phyloP scores from a whole-genome alignment of 1,140 invertebrate genomes.

The Panagrolaimus sp. region DNA sequence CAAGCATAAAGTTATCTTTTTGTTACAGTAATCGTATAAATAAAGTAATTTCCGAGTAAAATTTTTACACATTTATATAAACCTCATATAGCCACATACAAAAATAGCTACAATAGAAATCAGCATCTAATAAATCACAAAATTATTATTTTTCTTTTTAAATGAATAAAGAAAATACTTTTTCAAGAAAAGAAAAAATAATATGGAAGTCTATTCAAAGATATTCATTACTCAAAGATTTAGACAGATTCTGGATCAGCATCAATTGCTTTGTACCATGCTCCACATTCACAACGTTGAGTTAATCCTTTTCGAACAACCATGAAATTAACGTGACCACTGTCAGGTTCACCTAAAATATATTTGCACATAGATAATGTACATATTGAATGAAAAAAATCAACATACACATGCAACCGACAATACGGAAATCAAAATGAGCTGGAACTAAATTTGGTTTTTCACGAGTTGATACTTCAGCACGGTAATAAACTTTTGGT shows the following conservation, averaged over 20 bases:
- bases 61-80: too few species aligned
- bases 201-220: too few species aligned
- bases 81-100: too few species aligned
- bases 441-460: slow-evolving; percentile 82
- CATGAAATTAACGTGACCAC: slow-evolving; percentile 81
- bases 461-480: slow-evolving; percentile 74
- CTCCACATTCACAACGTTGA: slow-evolving; percentile 70
- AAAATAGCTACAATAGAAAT: too few species aligned
- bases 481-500: slow-evolving; percentile 57
- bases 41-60: too few species aligned
- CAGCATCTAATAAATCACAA: too few species aligned
- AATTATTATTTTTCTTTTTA: too few species aligned
- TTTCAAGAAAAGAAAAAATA: too few species aligned
- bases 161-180: too few species aligned
- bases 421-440: slow-evolving; percentile 76
- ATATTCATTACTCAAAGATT: slow-evolving; percentile 53
- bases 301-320: slow-evolving; percentile 81
- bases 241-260: slow-evolving; percentile 65
- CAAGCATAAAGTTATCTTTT: too few species aligned
- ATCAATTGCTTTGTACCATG: slow-evolving; percentile 87
- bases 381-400: slow-evolving; percentile 1
- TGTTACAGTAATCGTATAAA: too few species aligned
- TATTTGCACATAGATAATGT: slow-evolving; percentile 2
- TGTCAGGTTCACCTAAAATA: slow-evolving; percentile 73
- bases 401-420: slow-evolving; percentile 82